Evolutionary conservation across 2,888 invertebrate species (phyloP), one percentile per base, ranked within the genome.

Genomic region (Apotomis capreana): DNA sequence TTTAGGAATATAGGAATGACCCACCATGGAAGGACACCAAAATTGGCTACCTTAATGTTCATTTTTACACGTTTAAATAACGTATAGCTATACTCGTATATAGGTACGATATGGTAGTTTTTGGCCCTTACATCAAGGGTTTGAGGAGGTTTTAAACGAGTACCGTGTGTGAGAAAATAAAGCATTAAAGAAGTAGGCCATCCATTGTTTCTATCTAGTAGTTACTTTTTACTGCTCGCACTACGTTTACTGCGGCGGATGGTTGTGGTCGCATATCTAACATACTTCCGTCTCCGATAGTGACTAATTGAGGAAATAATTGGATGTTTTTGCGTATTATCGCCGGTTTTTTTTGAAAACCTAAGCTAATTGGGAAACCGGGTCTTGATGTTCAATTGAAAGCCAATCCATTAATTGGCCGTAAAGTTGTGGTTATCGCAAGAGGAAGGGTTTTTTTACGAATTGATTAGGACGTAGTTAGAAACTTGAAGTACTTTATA

Each of bases 261-360:
- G 77, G 73, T 61, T 81, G 83, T 69, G 83, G 83, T 81, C 58
- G 52, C 12, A 70, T 78, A 78, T 78, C 76, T 68, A 12, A 9
- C 64, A 64, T 51, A 62, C 69, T 74, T 77, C 77, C 79, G 73
- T 68, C 74, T 70, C 49, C 54, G 64, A 69, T 70, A 40, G 37
- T 37, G 55, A 44, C 13, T 58, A 68, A 67, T 70, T 67, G 49
- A 70, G 49, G 54, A 4, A 59, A 60, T 77, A 76, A 77, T 76
- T 76, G 64, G 72, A 8, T 73, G 71, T 74, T 74, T 73, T 72
- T 70, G 46, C 57, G 63, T 65, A 73, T 70, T 73, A 65, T 64
- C 62, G 51, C 57, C 37, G 59, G 70, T 63, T 60, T 64, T 63
- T 61, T 46, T 57, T 12, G 62, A 63, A 68, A 44, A 15, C 15